Evolutionary conservation across 2,797 vertebrate genomes (phyloP), one percentile per base, ranked within the genome.

Genomic region (Sebastolobus altivelis): DNA sequence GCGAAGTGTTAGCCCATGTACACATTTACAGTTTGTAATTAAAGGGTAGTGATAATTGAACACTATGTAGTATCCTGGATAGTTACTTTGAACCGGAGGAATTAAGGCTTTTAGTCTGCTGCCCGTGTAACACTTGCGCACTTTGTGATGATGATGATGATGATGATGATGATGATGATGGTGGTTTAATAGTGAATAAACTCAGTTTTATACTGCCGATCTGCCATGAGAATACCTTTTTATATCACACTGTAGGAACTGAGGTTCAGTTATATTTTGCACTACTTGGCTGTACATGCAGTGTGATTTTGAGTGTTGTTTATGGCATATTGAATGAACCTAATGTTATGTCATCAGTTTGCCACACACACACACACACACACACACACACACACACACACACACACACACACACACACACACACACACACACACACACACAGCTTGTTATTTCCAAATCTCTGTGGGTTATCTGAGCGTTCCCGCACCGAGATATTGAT

Each of bases 261-360:
- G 31, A 9, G 18, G 14, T 22, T 58, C 14, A 20, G 20, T 12
- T 13, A 6, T 18, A 46, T 60, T n/a, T 61, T 7, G 20, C 43
- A 55, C 35, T 31, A n/a, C 54, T 77, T 68, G 52, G 37, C 46
- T 49, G 46, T 27, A 27, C 52, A 13, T n/a, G 0, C 22, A 27
- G 8, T 60, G 14, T 13, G 60, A 58, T 58, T 77, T 22, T 46
- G 3, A 58, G 6, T 59, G 18, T 16, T 35, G 59, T 68, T 73
- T 38, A 18, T 70, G 46, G 35, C 54, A 68, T 63, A 33, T 67
- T 85, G 54, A 80, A 54, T 79, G 12, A 29, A 65, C 40, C 8
- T 2, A 2, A 56, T 69, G 4, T 29, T 46, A 6, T 61, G 37
- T 72, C 11, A 29, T 67, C 29, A 13, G 13, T 67, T n/a, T 61